phyloP scores from a whole-genome alignment of 2,113 vertebrate species.

The Diadophis punctatus region DNA sequence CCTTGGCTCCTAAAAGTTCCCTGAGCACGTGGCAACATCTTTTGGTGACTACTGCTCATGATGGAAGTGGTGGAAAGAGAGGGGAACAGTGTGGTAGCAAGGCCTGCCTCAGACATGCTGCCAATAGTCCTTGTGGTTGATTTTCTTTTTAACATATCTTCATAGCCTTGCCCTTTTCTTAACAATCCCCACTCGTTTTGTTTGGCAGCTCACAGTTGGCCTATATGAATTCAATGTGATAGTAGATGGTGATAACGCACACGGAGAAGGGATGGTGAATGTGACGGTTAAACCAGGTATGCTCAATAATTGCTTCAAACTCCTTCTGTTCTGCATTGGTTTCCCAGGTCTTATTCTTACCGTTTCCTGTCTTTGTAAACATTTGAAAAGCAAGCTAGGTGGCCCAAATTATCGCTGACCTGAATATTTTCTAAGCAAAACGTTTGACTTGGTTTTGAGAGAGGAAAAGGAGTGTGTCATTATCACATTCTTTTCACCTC shows the following conservation, averaged over 20 bases:
- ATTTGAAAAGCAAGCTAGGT: neutral
- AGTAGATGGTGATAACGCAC: constrained; percentile 77
- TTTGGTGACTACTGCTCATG: no score
- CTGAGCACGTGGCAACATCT: neutral
- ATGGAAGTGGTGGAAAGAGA: neutral
- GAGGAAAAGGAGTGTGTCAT: neutral
- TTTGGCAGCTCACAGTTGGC: constrained; percentile 86
- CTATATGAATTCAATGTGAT: constrained; percentile 92
- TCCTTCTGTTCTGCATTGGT: neutral
- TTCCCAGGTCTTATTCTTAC: neutral
- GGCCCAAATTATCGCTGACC: neutral
- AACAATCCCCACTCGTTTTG: constrained; percentile 25
- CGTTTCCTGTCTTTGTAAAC: neutral
- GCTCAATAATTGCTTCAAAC: neutral
- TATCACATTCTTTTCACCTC: neutral
- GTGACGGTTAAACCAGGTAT: constrained; percentile 95
- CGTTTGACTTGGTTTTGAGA: neutral
- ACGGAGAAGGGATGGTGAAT: constrained; percentile 91
- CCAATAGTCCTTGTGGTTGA: neutral
- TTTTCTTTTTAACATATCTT: neutral
- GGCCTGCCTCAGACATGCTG: neutral
- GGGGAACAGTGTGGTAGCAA: neutral
- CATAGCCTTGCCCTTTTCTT: constrained; percentile 20
- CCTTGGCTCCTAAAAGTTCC: neutral
- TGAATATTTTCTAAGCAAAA: neutral